phyloP scores from a whole-genome alignment of 2,797 vertebrate genomes.

The Sebastes reedi region DNA sequence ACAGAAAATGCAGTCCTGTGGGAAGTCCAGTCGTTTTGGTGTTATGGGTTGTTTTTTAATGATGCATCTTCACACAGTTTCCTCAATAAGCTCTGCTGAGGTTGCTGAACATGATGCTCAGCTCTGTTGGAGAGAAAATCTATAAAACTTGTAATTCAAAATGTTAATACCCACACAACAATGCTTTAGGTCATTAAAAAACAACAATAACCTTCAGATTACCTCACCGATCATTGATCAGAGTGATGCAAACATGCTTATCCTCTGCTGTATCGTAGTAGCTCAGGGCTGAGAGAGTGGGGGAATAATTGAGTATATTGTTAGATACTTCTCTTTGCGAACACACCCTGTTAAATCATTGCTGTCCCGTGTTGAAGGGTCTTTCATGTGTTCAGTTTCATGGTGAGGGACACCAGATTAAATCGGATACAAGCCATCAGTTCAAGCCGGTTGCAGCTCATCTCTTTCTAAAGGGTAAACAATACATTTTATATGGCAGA shows the following conservation, averaged over 20 bases:
- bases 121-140: neutral
- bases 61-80: neutral
- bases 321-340: conserved; percentile 59
- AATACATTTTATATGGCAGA: conserved; percentile 58
- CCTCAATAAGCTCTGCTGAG: neutral
- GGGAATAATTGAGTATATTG: conserved; percentile 70
- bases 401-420: conserved; percentile 30
- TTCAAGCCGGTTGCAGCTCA: conserved; percentile 66
- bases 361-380: conserved; percentile 40
- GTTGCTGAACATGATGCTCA: neutral
- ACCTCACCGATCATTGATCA: conserved; percentile 16
- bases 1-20: neutral
- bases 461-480: conserved; percentile 54
- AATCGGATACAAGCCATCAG: conserved; percentile 46
- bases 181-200: conserved; percentile 9
- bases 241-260: conserved; percentile 1
- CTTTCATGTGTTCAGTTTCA: conserved; percentile 46
- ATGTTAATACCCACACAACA: neutral
- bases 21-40: conserved; percentile 9
- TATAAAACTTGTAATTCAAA: neutral
- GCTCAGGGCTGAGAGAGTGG: conserved; percentile 11
- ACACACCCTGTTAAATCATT: conserved; percentile 48
- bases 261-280: conserved; percentile 22
- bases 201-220: conserved; percentile 25
- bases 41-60: neutral